Conservation (phyloP, 2,113 vertebrate species). For the Heliornis fulica region DNA sequence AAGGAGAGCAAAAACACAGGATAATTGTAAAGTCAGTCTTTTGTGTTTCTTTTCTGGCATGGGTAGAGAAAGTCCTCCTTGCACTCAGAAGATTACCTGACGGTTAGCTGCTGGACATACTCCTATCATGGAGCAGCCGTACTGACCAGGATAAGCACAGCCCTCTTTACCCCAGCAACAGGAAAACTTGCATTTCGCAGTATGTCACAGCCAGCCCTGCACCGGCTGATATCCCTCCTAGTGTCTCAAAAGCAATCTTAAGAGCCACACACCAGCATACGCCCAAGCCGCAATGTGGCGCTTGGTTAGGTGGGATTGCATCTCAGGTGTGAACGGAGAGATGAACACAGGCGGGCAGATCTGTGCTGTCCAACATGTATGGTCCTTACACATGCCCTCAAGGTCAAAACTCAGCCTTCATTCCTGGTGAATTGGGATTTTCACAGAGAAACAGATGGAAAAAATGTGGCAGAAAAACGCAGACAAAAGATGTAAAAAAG, state of each 20-base stretch:
- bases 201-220: not conserved
- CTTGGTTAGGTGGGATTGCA: not conserved
- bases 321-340: not conserved
- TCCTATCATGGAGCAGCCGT: not conserved
- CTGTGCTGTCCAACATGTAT: not conserved
- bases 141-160: not conserved
- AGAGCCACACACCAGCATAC: not conserved
- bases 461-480: not conserved
- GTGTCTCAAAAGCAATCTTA: not conserved
- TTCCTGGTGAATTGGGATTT: not conserved
- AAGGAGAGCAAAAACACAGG: not conserved
- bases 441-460: not conserved
- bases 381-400: not conserved
- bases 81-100: not conserved
- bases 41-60: not conserved
- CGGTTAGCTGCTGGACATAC: not conserved
- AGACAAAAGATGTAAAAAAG: not conserved
- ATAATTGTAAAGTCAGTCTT: not conserved
- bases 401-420: not conserved
- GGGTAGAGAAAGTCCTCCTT: not conserved
- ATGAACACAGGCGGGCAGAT: not conserved
- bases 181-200: not conserved
- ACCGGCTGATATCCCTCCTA: not conserved
- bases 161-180: not conserved
- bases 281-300: not conserved